Percentiles rank a stretch among this genome's conserved stretches.
These are phyloP conservation scores for Drosophila auraria DNA, from an alignment of 1,140 invertebrate species.

Conservation along the genomic window DNA sequence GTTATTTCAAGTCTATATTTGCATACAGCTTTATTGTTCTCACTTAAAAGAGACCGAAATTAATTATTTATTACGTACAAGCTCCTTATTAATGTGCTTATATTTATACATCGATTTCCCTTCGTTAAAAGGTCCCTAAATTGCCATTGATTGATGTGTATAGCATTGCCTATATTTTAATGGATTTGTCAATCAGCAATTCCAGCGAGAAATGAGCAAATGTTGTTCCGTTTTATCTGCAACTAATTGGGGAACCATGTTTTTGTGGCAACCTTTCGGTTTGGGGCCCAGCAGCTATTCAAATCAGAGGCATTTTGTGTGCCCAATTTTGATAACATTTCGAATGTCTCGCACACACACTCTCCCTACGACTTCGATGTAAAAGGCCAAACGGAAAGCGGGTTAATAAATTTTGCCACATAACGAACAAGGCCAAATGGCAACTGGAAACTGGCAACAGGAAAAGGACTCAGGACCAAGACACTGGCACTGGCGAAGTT, in stretches of 20 bases:
- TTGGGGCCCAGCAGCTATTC: conserved; percentile 44
- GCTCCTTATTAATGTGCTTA: neutral
- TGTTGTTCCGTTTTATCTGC: conserved; percentile 41
- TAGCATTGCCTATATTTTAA: conserved; percentile 29
- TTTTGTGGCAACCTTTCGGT: conserved; percentile 13
- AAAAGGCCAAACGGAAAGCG: conserved; percentile 45
- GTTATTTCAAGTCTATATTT: too few relatives aligned
- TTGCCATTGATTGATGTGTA: conserved; percentile 21
- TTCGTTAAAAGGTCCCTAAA: neutral
- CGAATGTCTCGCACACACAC: conserved; percentile 53
- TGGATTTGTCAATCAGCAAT: conserved; percentile 41
- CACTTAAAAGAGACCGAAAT: too few relatives aligned
- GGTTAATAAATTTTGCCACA: conserved; percentile 76
- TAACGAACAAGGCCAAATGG: conserved; percentile 38
- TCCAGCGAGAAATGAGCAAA: neutral
- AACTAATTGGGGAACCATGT: conserved; percentile 48
- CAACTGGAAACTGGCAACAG: conserved; percentile 23
- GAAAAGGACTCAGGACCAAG: conserved; percentile 31
- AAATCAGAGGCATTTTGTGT: conserved; percentile 68
- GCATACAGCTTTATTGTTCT: too few relatives aligned
- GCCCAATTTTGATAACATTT: conserved; percentile 74
- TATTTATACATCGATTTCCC: neutral
- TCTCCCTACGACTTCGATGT: neutral
- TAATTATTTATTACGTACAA: neutral
- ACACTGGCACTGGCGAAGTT: conserved; percentile 51